Evolutionary conservation across 2,113 vertebrate genomes (phyloP), one percentile per base, ranked within the genome.

Genomic region (Gasterosteus aculeatus): DNA sequence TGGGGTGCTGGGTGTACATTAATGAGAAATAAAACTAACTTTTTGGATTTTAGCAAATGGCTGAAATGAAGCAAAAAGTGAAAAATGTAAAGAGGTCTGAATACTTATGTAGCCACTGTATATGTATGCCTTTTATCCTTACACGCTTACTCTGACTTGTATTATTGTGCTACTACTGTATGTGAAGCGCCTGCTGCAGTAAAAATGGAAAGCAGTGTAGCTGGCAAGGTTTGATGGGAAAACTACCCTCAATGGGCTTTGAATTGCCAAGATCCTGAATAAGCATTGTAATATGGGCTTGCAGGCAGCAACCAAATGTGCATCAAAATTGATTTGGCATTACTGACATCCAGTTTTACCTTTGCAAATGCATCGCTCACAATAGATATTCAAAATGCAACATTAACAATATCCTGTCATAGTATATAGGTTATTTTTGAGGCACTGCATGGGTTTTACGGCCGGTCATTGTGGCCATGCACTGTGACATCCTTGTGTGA

Each of bases 191-290:
- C 38, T 66, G 69, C 41, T 77, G 61, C 57, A 33, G 57, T 64
- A 56, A 76, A 57, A 87, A 82, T 60, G 41, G 73, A 80, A 68
- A 78, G 80, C 76, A 47, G 61, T 29, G 76, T 33, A 38, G 80
- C 65, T 81, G 75, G 49, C 16, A 15, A 61, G 58, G 82, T 76
- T 82, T 64, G 46, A 80, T 54, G 60, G 63, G 39, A 35, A 75
- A 82, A 82, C 61, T 62, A 64, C 73, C 71, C 64, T 87, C 84
- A 80, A 66, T 84, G 75, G 76, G 65, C 60, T 85, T 81, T 81
- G 74, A 75, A 89, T 82, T 77, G 87, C 82, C 47, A 72, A 65
- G 79, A 78, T 79, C 69, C 60, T 66, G 78, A 87, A 85, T 85
- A 69, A 82, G 82, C 66, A 80, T 86, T 82, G 63, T 83, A 71